phyloP scores from a whole-genome alignment of 1,140 invertebrate genomes.

The Drosophila tsacasi region DNA sequence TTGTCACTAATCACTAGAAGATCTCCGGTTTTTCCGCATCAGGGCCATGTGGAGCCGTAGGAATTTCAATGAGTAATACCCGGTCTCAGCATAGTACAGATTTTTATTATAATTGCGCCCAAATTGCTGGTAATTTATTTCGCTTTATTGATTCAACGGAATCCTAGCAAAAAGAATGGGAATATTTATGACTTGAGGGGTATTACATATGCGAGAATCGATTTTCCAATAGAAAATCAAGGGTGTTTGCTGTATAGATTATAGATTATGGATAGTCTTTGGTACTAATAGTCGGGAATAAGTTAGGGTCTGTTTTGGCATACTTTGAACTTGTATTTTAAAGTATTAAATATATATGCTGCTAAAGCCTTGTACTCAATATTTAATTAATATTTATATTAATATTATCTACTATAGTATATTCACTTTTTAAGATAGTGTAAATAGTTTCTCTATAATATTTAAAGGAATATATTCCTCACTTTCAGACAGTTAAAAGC shows the following conservation, averaged over 20 bases:
- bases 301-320: neutral
- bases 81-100: slow-evolving; percentile 7
- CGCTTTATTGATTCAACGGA: slow-evolving; percentile 16
- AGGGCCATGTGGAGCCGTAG: slow-evolving; percentile 58
- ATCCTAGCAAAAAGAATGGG: slow-evolving; percentile 8
- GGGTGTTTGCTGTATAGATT: neutral
- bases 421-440: no score
- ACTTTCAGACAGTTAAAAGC: no score
- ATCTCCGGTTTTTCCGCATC: slow-evolving; percentile 40
- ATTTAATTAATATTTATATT: no score
- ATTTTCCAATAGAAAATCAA: neutral
- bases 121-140: slow-evolving; percentile 35
- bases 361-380: neutral
- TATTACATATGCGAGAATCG: slow-evolving; percentile 4
- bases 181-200: slow-evolving; percentile 12
- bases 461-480: neutral
- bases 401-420: neutral
- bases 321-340: neutral
- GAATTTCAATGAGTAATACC: slow-evolving; percentile 41
- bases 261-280: neutral
- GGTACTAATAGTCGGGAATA: neutral
- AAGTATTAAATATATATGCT: neutral
- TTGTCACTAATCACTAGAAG: slow-evolving; percentile 23
- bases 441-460: neutral
- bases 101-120: slow-evolving; percentile 30